A percentile compares a stretch with the other conserved stretches of the same genome.
Conservation (phyloP, 2,113 vertebrate species). For the Microtus richardsoni region DNA sequence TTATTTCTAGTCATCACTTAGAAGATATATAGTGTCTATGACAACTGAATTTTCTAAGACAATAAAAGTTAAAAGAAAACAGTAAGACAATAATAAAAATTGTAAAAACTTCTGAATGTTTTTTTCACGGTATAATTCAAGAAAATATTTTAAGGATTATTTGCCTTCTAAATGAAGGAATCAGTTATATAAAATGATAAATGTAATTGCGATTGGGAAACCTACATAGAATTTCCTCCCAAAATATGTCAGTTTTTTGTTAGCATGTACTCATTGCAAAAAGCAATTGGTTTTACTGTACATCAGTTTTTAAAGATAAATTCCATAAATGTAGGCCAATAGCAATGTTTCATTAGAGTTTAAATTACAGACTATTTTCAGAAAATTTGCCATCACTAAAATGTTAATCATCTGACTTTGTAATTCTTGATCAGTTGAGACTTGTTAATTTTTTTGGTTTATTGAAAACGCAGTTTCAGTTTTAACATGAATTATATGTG, state of each 20-base stretch:
- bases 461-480: background rate
- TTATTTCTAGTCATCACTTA: background rate
- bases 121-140: background rate
- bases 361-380: background rate
- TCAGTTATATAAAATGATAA: background rate
- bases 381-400: background rate
- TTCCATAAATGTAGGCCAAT: background rate
- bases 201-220: background rate
- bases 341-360: background rate
- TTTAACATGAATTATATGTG: background rate
- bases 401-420: background rate
- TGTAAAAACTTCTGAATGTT: background rate
- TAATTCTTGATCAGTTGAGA: background rate
- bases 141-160: constrained; percentile 5
- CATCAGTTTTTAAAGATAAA: background rate
- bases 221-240: background rate
- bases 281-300: background rate
- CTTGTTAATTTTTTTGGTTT: constrained; percentile 4
- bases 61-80: background rate
- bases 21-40: background rate
- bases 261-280: background rate
- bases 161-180: background rate
- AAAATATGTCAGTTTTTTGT: background rate
- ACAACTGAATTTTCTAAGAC: constrained; percentile 6
- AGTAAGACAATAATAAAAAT: background rate